Evolutionary conservation across 2,888 invertebrate genomes (phyloP).

Genomic region (Epinotia ramella): DNA sequence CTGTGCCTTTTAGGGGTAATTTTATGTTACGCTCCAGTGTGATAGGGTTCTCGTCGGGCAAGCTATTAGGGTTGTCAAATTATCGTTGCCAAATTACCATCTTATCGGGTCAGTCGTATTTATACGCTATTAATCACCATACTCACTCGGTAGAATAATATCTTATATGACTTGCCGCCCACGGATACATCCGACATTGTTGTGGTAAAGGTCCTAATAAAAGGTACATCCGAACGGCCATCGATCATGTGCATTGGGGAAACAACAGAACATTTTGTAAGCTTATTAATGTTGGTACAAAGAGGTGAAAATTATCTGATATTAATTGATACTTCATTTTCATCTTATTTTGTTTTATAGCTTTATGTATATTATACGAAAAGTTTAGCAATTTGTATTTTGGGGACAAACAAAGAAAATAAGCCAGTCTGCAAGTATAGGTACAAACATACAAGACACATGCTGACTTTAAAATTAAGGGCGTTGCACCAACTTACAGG

Average conservation of each 20-base stretch:
- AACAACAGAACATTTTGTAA: constrained; percentile 40
- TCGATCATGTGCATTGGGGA: constrained; percentile 55
- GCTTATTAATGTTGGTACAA: constrained; percentile 18
- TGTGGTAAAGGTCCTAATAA: constrained; percentile 41
- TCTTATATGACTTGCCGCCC: constrained; percentile 12
- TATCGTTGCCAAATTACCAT: constrained; percentile 64
- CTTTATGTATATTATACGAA: neutral
- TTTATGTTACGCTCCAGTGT: constrained; percentile 47
- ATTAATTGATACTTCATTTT: constrained; percentile 1
- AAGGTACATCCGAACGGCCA: constrained; percentile 52
- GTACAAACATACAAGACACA: neutral
- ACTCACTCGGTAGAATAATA: neutral
- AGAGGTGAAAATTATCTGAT: constrained; percentile 25
- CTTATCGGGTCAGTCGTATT: constrained; percentile 62
- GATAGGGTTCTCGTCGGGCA: constrained; percentile 44
- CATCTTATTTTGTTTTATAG: neutral
- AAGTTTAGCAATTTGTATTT: neutral
- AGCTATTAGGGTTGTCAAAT: constrained; percentile 64
- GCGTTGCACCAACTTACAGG: too few species aligned
- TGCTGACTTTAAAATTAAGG: neutral
- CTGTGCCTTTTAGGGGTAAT: constrained; percentile 10
- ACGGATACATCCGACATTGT: constrained; percentile 13
- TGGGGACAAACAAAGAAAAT: neutral
- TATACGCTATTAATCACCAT: constrained; percentile 61
- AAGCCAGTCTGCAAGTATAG: neutral